Evolutionary conservation across 2,888 invertebrate genomes (phyloP).

Genomic region (Linyphia triangularis): DNA sequence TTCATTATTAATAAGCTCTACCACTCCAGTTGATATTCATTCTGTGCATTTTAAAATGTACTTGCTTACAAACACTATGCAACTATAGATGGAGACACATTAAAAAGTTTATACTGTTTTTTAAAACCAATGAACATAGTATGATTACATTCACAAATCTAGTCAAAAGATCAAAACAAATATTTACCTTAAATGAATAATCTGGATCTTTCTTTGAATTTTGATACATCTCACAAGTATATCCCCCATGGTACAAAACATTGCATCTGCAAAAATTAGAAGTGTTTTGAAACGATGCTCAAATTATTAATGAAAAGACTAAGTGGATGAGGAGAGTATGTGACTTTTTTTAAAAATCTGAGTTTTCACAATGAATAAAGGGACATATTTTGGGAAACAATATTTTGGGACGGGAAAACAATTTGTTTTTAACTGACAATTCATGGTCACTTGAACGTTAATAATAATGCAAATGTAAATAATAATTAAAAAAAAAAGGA

Average conservation of each 20-base stretch:
- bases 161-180: not conserved
- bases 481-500: not conserved
- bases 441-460: not conserved
- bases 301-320: not conserved
- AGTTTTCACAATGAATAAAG: not conserved
- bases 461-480: not conserved
- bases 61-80: not conserved
- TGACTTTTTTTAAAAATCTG: too few species aligned
- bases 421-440: not conserved
- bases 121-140: not conserved
- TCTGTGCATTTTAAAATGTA: not conserved
- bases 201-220: conserved; percentile 59
- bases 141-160: not conserved
- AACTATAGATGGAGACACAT: not conserved
- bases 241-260: conserved; percentile 61
- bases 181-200: conserved; percentile 66
- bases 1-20: not conserved
- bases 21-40: not conserved
- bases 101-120: not conserved
- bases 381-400: not conserved
- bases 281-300: not conserved
- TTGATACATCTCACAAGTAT: conserved; percentile 66
- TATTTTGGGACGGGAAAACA: not conserved
- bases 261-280: conserved; percentile 47
- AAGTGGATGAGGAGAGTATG: too few species aligned